Conservation (phyloP, 2,888 invertebrate species). For the Penaeus monodon region DNA sequence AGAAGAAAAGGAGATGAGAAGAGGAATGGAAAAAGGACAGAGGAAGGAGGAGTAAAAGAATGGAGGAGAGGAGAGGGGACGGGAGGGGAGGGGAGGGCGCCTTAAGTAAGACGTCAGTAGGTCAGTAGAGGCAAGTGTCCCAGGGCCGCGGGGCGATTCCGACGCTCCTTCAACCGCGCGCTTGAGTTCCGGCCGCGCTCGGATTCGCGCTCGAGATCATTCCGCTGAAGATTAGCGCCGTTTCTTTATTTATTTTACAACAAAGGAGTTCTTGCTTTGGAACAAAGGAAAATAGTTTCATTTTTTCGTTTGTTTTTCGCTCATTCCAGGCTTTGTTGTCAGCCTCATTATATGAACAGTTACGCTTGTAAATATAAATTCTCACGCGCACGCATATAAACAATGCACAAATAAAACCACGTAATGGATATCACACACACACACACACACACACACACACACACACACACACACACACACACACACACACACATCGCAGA, state of each 20-base stretch:
- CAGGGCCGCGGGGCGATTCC: background rate
- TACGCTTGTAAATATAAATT: background rate
- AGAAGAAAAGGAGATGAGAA: too few species aligned
- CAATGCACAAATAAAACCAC: background rate
- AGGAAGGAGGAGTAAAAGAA: too few species aligned
- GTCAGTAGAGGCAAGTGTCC: background rate
- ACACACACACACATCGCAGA: background rate
- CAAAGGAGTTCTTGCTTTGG: too few species aligned
- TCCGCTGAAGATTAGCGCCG: background rate
- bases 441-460: constrained; percentile 16
- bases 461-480: background rate
- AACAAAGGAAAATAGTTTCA: background rate
- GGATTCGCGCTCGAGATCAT: too few species aligned
- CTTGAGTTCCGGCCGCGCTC: background rate
- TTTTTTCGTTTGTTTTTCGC: too few species aligned
- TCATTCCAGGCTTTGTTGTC: too few species aligned
- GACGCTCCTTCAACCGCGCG: background rate
- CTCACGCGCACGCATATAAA: background rate
- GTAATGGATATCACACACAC: background rate
- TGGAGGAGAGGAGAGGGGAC: background rate
- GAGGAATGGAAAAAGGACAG: too few species aligned
- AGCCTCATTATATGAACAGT: too few species aligned
- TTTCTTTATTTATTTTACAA: background rate
- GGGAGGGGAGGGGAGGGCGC: background rate
- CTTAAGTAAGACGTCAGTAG: background rate